Base-by-base conservation (phyloP, 2,113 vertebrate species). In the Elgaria multicarinata region DNA sequence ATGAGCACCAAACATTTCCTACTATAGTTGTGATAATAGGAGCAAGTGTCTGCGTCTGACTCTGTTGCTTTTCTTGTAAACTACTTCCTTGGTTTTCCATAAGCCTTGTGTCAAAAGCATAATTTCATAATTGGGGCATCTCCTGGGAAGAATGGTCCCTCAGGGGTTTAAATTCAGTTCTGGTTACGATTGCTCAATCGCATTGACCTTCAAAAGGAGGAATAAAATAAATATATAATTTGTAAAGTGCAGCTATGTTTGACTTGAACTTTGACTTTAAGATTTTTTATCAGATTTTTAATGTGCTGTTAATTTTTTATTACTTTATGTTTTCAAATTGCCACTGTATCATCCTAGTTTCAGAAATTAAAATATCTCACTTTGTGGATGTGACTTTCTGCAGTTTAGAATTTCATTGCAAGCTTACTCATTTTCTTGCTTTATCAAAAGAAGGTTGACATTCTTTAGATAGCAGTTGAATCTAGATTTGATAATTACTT, bases 101-200 rank as follows among this genome's bases (percentile, higher is more conserved):
- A 28, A 91, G 93, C 91, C 93, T 93, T 91, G 28, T 92, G 79
- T 94, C 91, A 90, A 93, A 88, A 91, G 83, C 88, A 91, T 79
- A 83, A 91, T 89, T 77, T 77, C 87, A 31, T 94, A 87, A 74
- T 36, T 94, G 0, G 24, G 44, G 10, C 7, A 44, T 76, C 24
- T 76, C 42, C 22, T 76, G 24, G 42, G 24, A 44, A 44, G 39
- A 44, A 44, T 44, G 67, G 28, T 31, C 67, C 67, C 8, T 26
- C 39, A 85, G 44, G 76, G 0, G 0, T 85, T 53, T 91, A 78
- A 88, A 80, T 75, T 0, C 18, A 26, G 26, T 80, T 92, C 36
- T 80, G 62, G 0, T 2, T 46, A 44, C 18, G 53, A 77, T 44
- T 86, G 67, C 64, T 58, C 46, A 7, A 39, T 14, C 79, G 33